phyloP scores from a whole-genome alignment of 2,113 vertebrate species.

The Orthochromis indermauri region DNA sequence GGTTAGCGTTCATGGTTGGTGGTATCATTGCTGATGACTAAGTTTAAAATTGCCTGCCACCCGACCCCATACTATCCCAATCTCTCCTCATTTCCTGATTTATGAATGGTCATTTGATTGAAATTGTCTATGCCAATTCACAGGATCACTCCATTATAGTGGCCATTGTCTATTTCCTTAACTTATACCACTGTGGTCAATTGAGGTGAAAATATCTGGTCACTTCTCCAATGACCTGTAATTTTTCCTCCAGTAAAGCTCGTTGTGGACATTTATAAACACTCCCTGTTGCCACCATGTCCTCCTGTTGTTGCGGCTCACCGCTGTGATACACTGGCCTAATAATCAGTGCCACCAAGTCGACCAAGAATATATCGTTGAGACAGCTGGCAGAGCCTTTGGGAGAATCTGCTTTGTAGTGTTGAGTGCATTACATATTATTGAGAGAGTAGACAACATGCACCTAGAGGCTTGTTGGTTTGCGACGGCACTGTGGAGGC shows the following conservation, averaged over 20 bases:
- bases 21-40: not conserved
- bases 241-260: conserved; percentile 18
- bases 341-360: conserved; percentile 45
- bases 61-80: not conserved
- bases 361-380: conserved; percentile 19
- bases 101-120: conserved; percentile 6
- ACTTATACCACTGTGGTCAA: not conserved
- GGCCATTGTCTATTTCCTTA: not conserved
- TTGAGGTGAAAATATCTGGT: conserved; percentile 11
- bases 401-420: conserved; percentile 34
- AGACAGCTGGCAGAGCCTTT: conserved; percentile 7
- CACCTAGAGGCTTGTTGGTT: conserved; percentile 28
- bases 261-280: conserved; percentile 18
- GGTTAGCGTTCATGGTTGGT: not conserved
- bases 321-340: conserved; percentile 43
- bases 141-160: not conserved
- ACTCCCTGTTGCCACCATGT: not conserved
- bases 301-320: not conserved
- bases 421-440: conserved; percentile 42
- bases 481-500: not conserved
- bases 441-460: conserved; percentile 30
- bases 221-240: conserved; percentile 19
- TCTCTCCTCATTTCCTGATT: not conserved
- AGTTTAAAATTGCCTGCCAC: not conserved
- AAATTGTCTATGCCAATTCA: not conserved